These are phyloP conservation scores for Crotalus horridus DNA, from an alignment of 2,113 vertebrate species.

Conservation along the genomic window DNA sequence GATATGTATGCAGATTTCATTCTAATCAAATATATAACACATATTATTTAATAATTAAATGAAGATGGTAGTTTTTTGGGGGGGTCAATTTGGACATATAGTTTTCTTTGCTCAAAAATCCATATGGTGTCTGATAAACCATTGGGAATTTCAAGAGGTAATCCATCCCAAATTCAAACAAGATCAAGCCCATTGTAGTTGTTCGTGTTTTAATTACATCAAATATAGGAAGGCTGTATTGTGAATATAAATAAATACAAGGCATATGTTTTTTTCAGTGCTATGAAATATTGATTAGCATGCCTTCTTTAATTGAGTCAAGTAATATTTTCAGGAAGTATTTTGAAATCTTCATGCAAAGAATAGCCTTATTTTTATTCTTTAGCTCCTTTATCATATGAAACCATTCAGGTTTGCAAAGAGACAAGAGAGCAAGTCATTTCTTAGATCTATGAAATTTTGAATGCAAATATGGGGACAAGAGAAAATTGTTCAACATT, in stretches of 20 bases:
- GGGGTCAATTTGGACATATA: background rate
- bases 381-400: background rate
- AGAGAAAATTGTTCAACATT: background rate
- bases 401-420: background rate
- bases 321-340: background rate
- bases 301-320: background rate
- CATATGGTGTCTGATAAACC: background rate
- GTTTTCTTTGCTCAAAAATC: background rate
- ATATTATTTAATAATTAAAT: too few relatives aligned
- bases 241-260: background rate
- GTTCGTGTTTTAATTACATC: background rate
- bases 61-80: too few relatives aligned
- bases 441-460: background rate
- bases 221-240: background rate
- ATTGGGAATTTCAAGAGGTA: background rate
- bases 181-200: background rate
- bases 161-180: background rate
- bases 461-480: too few relatives aligned
- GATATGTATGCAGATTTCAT: background rate
- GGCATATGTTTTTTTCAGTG: background rate
- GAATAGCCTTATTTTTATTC: background rate
- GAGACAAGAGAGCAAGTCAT: background rate
- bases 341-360: background rate
- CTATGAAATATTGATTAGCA: background rate
- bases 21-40: too few relatives aligned